Evolutionary conservation across 2,888 invertebrate species (phyloP), one percentile per base, ranked within the genome.

Genomic region (Crioceris asparagi): DNA sequence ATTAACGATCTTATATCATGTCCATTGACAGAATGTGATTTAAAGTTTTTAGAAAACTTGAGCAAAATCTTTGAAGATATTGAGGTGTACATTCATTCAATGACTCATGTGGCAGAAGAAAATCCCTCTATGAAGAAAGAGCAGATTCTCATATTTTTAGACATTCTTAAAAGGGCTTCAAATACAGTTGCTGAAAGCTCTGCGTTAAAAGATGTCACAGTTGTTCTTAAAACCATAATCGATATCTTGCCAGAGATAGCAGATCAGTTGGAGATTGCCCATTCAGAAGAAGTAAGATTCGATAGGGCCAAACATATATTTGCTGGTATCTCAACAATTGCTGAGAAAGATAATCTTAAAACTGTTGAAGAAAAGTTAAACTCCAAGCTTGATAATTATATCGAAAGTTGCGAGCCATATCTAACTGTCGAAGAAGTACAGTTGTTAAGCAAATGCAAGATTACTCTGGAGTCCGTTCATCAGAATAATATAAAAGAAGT

Each of bases 1-100:
- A 45, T 59, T 2, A 59, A 61, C 29, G 62, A 63, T 46, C 49
- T 64, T 27, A 51, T 56, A 15, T 60, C 60, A 32, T 21, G 45
- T 12, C 41, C 47, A 12, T 37, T 62, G 11, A 44, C 46, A 6
- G 54, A 53, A 30, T 42, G 43, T 17, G 55, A 59, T 32, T 45
- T 52, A 3, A 52, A 52, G 21, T 50, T 53, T 30, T 38, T 58
- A 25, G 49, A 51, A 35, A 52, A 52, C 23, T 40, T 54, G 6
- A 47, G 46, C 3, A 48, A 51, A 43, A 49, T 53, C 11, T 45
- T 56, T 16, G 40, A 48, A 7, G 54, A 57, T 32, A 42, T 56
- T 1, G 47, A 55, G 15, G 29, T 31, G 10, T 55, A 41, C 35
- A 39, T 56, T 7, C 39, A 21, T 15, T 46, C 50, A 5, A 49